A percentile compares a stretch with the other conserved stretches of the same genome.
Conservation (phyloP, 2,113 vertebrate species). For the Chroicocephalus ridibundus region DNA sequence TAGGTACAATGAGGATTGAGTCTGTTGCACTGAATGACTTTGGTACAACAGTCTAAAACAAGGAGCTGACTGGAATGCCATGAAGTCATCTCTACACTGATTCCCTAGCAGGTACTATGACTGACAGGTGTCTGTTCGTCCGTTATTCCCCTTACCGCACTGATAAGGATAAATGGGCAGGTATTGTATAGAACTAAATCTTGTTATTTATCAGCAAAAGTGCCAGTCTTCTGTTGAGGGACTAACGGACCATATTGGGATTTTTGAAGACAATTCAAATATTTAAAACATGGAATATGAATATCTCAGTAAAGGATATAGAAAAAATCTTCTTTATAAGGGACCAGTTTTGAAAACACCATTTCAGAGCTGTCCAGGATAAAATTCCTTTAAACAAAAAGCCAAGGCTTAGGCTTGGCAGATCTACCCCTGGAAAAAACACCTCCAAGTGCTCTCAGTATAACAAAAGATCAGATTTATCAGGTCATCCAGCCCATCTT, state of each 20-base stretch:
- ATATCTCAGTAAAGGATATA: neutral
- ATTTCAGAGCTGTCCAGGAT: neutral
- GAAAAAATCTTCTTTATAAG: neutral
- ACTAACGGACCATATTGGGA: neutral
- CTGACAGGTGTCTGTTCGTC: neutral
- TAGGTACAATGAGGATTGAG: neutral
- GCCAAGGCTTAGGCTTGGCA: neutral
- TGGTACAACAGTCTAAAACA: neutral
- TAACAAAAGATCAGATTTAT: slow-evolving; percentile 28
- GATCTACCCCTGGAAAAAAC: neutral
- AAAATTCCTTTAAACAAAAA: neutral
- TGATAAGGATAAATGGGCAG: neutral
- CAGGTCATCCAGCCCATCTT: neutral
- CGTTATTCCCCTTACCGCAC: neutral
- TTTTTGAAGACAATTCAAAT: neutral
- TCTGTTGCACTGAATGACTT: neutral
- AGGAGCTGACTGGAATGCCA: neutral
- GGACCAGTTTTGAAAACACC: neutral
- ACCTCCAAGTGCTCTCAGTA: neutral
- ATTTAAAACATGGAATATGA: neutral
- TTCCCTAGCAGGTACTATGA: neutral
- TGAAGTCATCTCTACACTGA: neutral
- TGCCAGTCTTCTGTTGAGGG: neutral
- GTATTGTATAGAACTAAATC: neutral
- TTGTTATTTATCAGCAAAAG: neutral